phyloP scores from a whole-genome alignment of 2,113 vertebrate genomes.

The Aythya baeri region DNA sequence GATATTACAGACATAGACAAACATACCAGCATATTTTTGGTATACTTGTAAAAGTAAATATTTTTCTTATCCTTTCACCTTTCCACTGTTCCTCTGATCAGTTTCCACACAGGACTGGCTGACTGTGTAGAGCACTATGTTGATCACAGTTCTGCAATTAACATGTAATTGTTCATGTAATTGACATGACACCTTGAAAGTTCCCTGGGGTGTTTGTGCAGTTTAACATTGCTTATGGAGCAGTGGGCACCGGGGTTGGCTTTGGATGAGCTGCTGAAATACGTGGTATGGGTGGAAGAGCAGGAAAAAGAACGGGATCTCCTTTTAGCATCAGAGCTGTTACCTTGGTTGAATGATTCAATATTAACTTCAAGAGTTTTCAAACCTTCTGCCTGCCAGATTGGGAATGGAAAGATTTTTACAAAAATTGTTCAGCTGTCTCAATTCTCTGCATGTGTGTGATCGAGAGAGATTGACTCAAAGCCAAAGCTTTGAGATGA shows the following conservation, averaged over 20 bases:
- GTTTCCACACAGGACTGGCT: neutral
- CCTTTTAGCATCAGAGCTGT: neutral
- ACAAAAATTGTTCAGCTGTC: neutral
- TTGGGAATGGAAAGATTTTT: neutral
- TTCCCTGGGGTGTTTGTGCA: neutral
- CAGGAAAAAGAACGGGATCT: neutral
- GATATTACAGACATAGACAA: neutral
- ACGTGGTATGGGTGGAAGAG: neutral
- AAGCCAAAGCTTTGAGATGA: neutral
- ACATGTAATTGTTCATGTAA: neutral
- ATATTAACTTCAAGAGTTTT: neutral
- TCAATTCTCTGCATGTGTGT: neutral
- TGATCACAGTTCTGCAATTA: neutral
- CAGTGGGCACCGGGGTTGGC: neutral
- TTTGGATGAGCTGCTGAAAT: neutral
- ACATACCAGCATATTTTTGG: neutral
- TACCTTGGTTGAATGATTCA: neutral
- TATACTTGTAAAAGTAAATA: neutral
- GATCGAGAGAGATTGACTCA: neutral
- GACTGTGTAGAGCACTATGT: neutral
- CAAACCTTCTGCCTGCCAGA: neutral
- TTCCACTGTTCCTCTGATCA: neutral
- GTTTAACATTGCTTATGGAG: neutral
- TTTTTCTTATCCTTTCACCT: neutral
- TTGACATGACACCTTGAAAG: neutral